Conservation (phyloP, 2,888 invertebrate genomes). For the Pyrochroa serraticornis region DNA sequence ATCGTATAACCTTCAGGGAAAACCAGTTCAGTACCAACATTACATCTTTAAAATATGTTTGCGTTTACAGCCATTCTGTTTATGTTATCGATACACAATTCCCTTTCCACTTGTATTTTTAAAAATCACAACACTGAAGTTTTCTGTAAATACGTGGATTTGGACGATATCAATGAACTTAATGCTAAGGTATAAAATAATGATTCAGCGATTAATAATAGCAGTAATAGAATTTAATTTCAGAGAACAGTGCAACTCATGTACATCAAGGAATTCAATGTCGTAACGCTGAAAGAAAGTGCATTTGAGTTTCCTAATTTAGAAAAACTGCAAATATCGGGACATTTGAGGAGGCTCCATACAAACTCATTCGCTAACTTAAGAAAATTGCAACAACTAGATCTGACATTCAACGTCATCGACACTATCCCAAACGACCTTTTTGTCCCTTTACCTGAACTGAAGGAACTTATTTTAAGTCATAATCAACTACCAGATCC, state of each 20-base stretch:
- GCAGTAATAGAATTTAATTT: background rate
- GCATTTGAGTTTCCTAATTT: constrained; percentile 1
- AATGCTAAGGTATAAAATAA: background rate
- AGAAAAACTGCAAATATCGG: background rate
- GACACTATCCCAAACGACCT: constrained; percentile 32
- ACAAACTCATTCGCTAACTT: background rate
- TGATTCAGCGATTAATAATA: background rate
- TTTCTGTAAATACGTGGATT: background rate
- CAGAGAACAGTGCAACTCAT: background rate
- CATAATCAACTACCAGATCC: constrained; percentile 33
- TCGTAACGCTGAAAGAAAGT: background rate
- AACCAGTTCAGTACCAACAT: too few species aligned
- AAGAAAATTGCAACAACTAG: background rate
- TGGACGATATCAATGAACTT: background rate
- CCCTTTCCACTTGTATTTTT: background rate
- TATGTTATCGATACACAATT: background rate
- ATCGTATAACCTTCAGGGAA: too few species aligned
- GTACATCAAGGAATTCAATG: background rate
- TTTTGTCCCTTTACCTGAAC: constrained; percentile 22
- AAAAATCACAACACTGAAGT: background rate
- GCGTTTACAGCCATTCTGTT: background rate
- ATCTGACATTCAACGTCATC: constrained; percentile 31
- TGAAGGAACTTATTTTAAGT: constrained; percentile 31
- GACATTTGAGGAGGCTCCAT: background rate
- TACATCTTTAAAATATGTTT: too few species aligned